These are phyloP conservation scores for Shinisaurus crocodilurus DNA, from an alignment of 2,113 vertebrate genomes.

Conservation along the genomic window DNA sequence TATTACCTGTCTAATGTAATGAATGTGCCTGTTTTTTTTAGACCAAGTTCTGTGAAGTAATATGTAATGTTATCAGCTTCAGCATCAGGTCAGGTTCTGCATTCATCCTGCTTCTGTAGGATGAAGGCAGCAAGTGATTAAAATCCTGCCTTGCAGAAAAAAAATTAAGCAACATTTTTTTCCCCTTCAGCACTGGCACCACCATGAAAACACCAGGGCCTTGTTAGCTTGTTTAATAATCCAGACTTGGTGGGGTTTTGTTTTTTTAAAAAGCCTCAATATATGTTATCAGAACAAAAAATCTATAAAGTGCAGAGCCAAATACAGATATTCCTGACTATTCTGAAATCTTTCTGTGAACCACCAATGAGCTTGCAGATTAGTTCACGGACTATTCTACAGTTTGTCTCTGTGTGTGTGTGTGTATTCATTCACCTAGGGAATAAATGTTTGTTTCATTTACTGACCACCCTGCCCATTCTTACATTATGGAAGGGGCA, in stretches of 20 bases:
- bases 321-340: not conserved
- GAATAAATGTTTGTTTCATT: not conserved
- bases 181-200: no score
- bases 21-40: not conserved
- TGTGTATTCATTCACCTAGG: not conserved
- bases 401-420: no score
- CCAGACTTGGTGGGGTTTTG: not conserved
- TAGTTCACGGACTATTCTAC: not conserved
- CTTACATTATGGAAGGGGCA: not conserved
- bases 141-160: no score
- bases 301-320: not conserved
- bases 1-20: not conserved
- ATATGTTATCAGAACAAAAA: not conserved
- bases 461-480: not conserved
- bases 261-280: not conserved
- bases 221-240: not conserved
- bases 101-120: no score
- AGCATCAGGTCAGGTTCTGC: no score
- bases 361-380: not conserved
- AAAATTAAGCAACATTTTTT: no score
- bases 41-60: not conserved
- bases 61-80: no score
- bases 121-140: no score
- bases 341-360: not conserved
- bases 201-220: no score